phyloP scores from a whole-genome alignment of 2,113 vertebrate genomes.

The Equus przewalskii region DNA sequence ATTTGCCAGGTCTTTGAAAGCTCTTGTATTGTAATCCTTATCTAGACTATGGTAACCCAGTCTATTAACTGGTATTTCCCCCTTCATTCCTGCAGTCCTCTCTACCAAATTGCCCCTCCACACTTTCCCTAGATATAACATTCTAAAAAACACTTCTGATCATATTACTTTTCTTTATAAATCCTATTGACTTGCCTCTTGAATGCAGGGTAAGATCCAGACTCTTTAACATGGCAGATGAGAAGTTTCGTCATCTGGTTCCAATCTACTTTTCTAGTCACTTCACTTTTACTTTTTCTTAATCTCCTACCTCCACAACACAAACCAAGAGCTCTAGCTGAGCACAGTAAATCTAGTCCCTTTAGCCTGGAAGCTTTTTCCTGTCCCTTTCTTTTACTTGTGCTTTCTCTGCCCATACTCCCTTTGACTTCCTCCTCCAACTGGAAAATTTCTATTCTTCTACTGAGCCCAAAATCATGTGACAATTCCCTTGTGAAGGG shows the following conservation, averaged over 20 bases:
- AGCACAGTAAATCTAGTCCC: neutral
- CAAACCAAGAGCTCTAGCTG: neutral
- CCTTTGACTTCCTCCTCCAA: neutral
- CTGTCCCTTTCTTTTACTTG: neutral
- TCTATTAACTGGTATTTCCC: neutral
- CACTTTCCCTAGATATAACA: neutral
- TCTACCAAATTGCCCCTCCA: neutral
- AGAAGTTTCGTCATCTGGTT: neutral
- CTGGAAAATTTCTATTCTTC: neutral
- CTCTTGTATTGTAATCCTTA: neutral
- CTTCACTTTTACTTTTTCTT: neutral
- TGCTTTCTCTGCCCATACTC: neutral
- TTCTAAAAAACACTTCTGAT: neutral
- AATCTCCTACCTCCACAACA: neutral
- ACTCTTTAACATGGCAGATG: neutral
- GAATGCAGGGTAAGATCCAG: neutral
- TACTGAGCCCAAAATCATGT: neutral
- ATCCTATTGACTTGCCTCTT: neutral
- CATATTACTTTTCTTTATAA: neutral
- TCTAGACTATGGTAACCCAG: neutral
- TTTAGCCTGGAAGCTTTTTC: neutral
- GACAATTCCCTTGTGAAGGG: neutral
- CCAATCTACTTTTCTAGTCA: neutral
- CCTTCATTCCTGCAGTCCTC: neutral
- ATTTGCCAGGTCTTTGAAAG: neutral